Evolutionary conservation across 53 echinoderm and acorn worm species (phyloP).

Genomic region (Actinopyga echinites): DNA sequence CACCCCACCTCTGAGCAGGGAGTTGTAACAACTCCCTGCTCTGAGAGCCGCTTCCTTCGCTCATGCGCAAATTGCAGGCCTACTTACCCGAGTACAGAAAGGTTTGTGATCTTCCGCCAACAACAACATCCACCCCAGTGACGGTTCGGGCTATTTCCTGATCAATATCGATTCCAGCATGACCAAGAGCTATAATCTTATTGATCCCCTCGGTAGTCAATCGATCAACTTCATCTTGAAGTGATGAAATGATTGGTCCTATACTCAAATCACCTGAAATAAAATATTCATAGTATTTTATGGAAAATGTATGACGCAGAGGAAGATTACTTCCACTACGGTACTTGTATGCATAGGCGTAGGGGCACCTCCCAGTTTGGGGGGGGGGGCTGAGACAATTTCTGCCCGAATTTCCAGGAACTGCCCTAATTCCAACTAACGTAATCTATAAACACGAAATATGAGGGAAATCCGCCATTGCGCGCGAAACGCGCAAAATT

Average conservation of each 20-base stretch:
- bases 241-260: conserved; percentile 31
- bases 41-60: background rate
- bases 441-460: too few species aligned
- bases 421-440: too few species aligned
- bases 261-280: conserved; percentile 54
- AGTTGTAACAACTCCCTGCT: background rate
- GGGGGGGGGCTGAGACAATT: too few species aligned
- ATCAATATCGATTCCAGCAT: conserved; percentile 81
- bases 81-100: conserved; percentile 87
- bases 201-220: conserved; percentile 60
- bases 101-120: conserved; percentile 91
- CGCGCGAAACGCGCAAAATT: too few species aligned
- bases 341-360: too few species aligned
- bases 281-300: too few species aligned
- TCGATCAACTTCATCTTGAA: conserved; percentile 66
- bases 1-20: too few species aligned
- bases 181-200: conserved; percentile 89
- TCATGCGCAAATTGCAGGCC: background rate
- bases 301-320: too few species aligned
- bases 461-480: too few species aligned
- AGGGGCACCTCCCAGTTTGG: too few species aligned
- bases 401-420: too few species aligned
- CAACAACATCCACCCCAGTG: conserved; percentile 77
- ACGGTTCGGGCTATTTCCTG: conserved; percentile 72
- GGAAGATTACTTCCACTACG: too few species aligned